Conservation (phyloP, 1,140 invertebrate genomes). For the Pseudomyrmex dendroicus region DNA sequence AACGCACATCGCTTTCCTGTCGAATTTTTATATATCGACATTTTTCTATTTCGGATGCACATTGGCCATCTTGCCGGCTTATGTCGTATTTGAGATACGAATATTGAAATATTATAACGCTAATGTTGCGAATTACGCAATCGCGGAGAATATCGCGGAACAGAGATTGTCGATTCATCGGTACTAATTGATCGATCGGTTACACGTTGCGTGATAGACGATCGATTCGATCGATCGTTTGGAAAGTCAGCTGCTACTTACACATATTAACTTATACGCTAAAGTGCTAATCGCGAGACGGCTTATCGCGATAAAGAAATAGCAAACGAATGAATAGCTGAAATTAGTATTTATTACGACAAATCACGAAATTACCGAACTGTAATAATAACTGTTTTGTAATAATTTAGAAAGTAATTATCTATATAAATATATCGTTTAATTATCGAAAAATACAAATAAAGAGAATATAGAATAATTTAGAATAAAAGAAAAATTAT, state of each 20-base stretch:
- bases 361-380: too few relatives aligned
- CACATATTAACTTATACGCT: not conserved
- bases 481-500: too few relatives aligned
- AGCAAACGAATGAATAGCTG: not conserved
- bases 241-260: conserved; percentile 25
- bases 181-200: conserved; percentile 42
- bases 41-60: conserved; percentile 8
- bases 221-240: conserved; percentile 34
- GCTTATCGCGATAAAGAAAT: conserved; percentile 25
- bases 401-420: conserved; percentile 3
- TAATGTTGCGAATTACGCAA: conserved; percentile 30
- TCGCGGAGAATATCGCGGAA: conserved; percentile 16
- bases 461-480: not conserved
- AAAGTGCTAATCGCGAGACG: conserved; percentile 22
- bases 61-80: not conserved
- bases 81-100: not conserved
- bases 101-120: conserved; percentile 19
- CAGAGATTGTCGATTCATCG: conserved; percentile 30
- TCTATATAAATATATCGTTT: not conserved
- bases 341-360: not conserved
- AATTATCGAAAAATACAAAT: not conserved
- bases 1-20: conserved; percentile 19
- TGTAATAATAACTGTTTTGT: not conserved
- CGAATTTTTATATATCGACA: conserved; percentile 2
- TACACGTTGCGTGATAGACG: conserved; percentile 36